Conservation (phyloP, 2,113 vertebrate genomes). For the Phrynocephalus versicolor region DNA sequence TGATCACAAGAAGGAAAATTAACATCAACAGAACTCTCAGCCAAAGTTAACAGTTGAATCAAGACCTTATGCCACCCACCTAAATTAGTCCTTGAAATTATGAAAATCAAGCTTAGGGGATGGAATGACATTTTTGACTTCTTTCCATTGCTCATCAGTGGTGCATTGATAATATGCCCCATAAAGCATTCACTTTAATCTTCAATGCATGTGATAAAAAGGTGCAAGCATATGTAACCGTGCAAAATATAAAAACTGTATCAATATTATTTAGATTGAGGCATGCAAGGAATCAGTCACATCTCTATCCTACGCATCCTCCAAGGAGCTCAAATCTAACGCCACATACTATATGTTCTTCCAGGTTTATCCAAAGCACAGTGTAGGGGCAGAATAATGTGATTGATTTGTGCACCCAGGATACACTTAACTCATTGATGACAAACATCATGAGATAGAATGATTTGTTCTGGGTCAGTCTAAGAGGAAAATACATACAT, state of each 20-base stretch:
- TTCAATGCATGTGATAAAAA: not conserved
- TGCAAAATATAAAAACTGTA: not conserved
- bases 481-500: no score
- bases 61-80: constrained; percentile 1
- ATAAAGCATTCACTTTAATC: not conserved
- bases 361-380: not conserved
- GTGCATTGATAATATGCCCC: not conserved
- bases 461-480: no score
- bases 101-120: not conserved
- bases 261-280: not conserved
- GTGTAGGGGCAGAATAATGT: no score
- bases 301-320: not conserved
- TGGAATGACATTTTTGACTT: constrained; percentile 6
- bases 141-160: not conserved
- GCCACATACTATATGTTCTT: not conserved
- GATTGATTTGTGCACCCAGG: no score
- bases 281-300: not conserved
- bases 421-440: no score
- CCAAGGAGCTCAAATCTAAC: not conserved
- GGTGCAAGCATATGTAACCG: not conserved
- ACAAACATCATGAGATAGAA: no score
- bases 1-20: not conserved
- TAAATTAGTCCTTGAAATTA: not conserved
- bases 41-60: not conserved
- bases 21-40: not conserved